A percentile compares a stretch with the other conserved stretches of the same genome.
phyloP scores from a whole-genome alignment of 2,888 invertebrate species.

The Lasius platythorax region DNA sequence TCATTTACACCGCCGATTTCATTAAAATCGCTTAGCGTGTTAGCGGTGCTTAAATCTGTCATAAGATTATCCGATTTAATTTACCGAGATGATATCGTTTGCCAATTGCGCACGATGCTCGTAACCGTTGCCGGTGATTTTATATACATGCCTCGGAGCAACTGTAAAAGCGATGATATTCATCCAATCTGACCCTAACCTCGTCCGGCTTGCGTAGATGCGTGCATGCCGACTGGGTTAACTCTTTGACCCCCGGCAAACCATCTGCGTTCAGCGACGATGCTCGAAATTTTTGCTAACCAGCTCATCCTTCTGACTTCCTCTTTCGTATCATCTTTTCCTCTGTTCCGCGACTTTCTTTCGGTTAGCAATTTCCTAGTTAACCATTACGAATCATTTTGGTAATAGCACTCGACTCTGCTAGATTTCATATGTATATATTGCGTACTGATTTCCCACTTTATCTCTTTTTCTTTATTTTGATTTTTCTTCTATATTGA shows the following conservation, averaged over 20 bases:
- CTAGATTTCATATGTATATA: background rate
- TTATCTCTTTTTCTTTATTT: background rate
- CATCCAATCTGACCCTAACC: slow-evolving; percentile 65
- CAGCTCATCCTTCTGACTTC: slow-evolving; percentile 46
- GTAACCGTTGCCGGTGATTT: slow-evolving; percentile 60
- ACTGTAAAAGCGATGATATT: slow-evolving; percentile 71
- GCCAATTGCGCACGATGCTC: slow-evolving; percentile 32
- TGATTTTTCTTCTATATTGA: background rate
- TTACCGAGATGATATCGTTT: slow-evolving; percentile 43
- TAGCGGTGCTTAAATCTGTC: background rate
- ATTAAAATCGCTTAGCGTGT: background rate
- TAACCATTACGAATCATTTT: slow-evolving; percentile 35
- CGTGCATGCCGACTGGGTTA: slow-evolving; percentile 75
- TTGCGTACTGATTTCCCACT: background rate
- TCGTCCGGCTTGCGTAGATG: slow-evolving; percentile 69
- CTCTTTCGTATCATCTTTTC: slow-evolving; percentile 31
- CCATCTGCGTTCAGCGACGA: slow-evolving; percentile 67
- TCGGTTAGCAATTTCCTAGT: slow-evolving; percentile 33
- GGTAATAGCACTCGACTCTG: background rate
- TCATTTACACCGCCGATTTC: background rate
- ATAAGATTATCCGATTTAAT: slow-evolving; percentile 40
- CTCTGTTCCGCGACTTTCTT: slow-evolving; percentile 23
- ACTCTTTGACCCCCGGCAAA: slow-evolving; percentile 73
- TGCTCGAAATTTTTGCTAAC: slow-evolving; percentile 66
- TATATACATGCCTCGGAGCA: slow-evolving; percentile 59